A percentile compares a stretch with the other conserved stretches of the same genome.
These are phyloP conservation scores for Lithobates pipiens DNA, from an alignment of 2,797 vertebrate genomes.

Conservation along the genomic window DNA sequence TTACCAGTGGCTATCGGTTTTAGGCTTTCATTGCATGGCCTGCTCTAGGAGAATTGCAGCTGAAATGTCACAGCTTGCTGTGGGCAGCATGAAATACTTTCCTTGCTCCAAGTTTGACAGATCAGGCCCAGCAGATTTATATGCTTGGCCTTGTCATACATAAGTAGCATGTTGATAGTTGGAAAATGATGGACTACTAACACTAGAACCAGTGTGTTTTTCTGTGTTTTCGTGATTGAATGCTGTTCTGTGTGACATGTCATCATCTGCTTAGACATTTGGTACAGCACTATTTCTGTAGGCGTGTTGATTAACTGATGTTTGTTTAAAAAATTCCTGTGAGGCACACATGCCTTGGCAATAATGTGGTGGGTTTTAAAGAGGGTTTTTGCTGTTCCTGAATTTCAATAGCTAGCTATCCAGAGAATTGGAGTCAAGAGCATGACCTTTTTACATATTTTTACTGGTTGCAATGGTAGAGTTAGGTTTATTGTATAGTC, in stretches of 20 bases:
- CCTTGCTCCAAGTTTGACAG: neutral
- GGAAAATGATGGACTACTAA: neutral
- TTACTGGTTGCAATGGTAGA: constrained; percentile 2
- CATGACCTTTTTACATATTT: neutral
- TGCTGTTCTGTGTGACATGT: constrained; percentile 22
- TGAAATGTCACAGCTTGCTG: neutral
- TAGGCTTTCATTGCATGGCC: neutral
- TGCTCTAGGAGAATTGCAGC: neutral
- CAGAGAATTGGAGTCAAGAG: constrained; percentile 5
- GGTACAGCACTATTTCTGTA: constrained; percentile 37
- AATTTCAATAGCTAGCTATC: neutral
- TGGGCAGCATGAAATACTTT: neutral
- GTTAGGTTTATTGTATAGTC: neutral
- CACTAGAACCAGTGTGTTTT: constrained; percentile 14
- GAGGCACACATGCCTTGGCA: constrained; percentile 44
- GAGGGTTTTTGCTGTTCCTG: neutral
- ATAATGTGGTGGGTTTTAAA: neutral
- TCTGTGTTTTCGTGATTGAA: neutral
- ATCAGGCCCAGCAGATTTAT: neutral
- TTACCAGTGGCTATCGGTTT: neutral
- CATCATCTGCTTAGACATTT: constrained; percentile 44
- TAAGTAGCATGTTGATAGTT: neutral
- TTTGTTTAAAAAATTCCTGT: constrained; percentile 59
- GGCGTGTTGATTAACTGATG: constrained; percentile 51
- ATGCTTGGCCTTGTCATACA: neutral